A percentile compares a stretch with the other conserved stretches of the same genome.
These are phyloP conservation scores for Cavia aperea DNA, from an alignment of 2,113 vertebrate genomes.

Conservation along the genomic window DNA sequence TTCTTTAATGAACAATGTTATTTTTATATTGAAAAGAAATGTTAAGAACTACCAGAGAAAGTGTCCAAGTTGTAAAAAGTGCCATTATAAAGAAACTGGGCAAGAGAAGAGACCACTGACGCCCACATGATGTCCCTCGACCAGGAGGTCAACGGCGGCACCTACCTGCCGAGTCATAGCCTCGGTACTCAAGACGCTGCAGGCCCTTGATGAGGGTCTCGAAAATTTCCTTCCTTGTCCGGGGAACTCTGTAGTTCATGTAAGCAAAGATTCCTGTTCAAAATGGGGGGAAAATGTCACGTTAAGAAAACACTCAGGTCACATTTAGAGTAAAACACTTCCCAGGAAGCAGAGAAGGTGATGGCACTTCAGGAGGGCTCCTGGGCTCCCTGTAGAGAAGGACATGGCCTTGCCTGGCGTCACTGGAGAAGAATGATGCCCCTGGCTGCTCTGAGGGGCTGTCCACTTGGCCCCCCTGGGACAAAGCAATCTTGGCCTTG, in stretches of 20 bases:
- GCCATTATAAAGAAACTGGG: background rate
- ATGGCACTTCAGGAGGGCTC: fast-evolving
- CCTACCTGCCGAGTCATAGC: slow-evolving; percentile 96
- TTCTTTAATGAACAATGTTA: background rate
- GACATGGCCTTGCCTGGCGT: background rate
- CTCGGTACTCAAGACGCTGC: slow-evolving; percentile 95
- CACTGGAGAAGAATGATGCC: fast-evolving
- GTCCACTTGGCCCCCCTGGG: background rate
- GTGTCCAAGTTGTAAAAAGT: background rate
- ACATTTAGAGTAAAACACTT: background rate
- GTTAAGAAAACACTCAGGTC: background rate
- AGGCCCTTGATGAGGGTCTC: slow-evolving; percentile 92
- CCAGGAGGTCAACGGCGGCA: fast-evolving
- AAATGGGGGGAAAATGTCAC: background rate
- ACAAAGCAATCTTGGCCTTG: background rate
- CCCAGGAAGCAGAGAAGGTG: background rate
- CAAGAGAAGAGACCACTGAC: background rate
- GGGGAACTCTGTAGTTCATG: slow-evolving; percentile 93
- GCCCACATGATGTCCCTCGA: fast-evolving
- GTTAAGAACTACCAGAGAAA: background rate
- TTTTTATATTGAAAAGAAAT: background rate
- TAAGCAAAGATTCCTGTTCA: slow-evolving; percentile 95
- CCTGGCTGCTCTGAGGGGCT: background rate
- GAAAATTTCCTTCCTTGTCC: slow-evolving; percentile 92
- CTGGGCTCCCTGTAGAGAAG: background rate